phyloP scores from a whole-genome alignment of 2,113 vertebrate species.

The Protomyctophum bolini region DNA sequence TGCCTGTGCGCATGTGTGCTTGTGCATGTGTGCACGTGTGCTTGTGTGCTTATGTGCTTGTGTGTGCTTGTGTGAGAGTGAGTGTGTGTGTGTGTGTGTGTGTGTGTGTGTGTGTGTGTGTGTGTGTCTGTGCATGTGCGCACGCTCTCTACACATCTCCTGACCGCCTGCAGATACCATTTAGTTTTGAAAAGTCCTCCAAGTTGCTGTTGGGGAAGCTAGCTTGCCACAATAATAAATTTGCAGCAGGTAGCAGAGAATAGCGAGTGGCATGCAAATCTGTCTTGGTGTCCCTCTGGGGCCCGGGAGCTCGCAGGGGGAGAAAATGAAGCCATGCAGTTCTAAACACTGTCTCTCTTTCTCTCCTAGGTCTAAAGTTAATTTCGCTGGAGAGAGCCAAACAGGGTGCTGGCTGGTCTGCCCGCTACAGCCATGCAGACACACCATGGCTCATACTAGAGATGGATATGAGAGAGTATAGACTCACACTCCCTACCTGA shows the following conservation, averaged over 20 bases:
- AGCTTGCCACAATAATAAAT: slow-evolving; percentile 81
- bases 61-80: slow-evolving; percentile 30
- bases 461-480: slow-evolving; percentile 77
- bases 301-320: slow-evolving; percentile 59
- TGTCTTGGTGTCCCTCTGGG: slow-evolving; percentile 81
- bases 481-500: slow-evolving; percentile 78
- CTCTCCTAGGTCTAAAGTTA: slow-evolving; percentile 74
- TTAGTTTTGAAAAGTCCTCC: slow-evolving; percentile 74
- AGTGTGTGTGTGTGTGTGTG: slow-evolving; percentile 6
- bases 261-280: slow-evolving; percentile 80
- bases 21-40: too few relatives aligned
- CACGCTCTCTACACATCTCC: slow-evolving; percentile 62
- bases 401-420: slow-evolving; percentile 59
- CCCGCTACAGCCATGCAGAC: slow-evolving; percentile 59
- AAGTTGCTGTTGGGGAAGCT: slow-evolving; percentile 78
- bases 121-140: slow-evolving; percentile 20
- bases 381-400: slow-evolving; percentile 68
- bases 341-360: slow-evolving; percentile 70
- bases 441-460: slow-evolving; percentile 56
- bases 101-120: neutral
- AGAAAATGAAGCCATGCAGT: slow-evolving; percentile 76
- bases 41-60: too few relatives aligned
- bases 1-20: too few relatives aligned
- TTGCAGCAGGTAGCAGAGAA: slow-evolving; percentile 77
- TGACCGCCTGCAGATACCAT: slow-evolving; percentile 73